Evolutionary conservation across 2,113 vertebrate genomes (phyloP).

Genomic region (Istiophorus platypterus): DNA sequence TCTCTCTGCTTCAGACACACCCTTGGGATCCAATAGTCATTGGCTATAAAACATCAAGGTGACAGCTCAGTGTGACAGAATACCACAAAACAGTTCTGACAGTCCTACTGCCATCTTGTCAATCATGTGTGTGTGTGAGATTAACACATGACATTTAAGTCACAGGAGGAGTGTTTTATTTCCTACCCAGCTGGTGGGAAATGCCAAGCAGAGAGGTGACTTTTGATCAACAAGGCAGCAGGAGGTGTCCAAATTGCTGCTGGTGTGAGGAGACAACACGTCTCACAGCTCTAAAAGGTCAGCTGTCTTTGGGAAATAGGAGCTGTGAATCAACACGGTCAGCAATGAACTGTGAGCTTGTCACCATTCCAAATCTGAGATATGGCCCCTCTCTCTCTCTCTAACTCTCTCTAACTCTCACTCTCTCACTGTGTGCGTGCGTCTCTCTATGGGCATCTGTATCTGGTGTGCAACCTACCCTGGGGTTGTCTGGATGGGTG

Average conservation of each 20-base stretch:
- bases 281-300: conserved; percentile 65
- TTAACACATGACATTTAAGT: conserved; percentile 55
- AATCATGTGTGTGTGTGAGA: conserved; percentile 27
- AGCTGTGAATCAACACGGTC: conserved; percentile 33
- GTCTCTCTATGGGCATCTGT: not conserved
- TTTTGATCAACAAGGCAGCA: conserved; percentile 57
- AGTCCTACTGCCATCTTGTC: conserved; percentile 40
- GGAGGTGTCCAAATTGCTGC: conserved; percentile 57
- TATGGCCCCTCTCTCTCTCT: not conserved
- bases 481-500: conserved; percentile 96
- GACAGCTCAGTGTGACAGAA: conserved; percentile 31
- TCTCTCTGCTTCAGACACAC: conserved; percentile 15
- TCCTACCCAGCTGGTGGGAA: conserved; percentile 25
- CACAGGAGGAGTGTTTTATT: conserved; percentile 38
- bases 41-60: conserved; percentile 23
- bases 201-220: conserved; percentile 50
- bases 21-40: conserved; percentile 15
- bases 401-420: not conserved
- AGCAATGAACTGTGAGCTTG: conserved; percentile 44
- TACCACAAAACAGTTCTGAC: conserved; percentile 8
- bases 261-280: conserved; percentile 41
- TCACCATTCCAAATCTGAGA: conserved; percentile 5
- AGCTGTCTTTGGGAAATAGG: conserved; percentile 50
- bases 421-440: not conserved
- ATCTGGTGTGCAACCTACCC: conserved; percentile 83